These are phyloP conservation scores for Philopedon plagiatum DNA, from an alignment of 2,888 invertebrate genomes.

Conservation along the genomic window DNA sequence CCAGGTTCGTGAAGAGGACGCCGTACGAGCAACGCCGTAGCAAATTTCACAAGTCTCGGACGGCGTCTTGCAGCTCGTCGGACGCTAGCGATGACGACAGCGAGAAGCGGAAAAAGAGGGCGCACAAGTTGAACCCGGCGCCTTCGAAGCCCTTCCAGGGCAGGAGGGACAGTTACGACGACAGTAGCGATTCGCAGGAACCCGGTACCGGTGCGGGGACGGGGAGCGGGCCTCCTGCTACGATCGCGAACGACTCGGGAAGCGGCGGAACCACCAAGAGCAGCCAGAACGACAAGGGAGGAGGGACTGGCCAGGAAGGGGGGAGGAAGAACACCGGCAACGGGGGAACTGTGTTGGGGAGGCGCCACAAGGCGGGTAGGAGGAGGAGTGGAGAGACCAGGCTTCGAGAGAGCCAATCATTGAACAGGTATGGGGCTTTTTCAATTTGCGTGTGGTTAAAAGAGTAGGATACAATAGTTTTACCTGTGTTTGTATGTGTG, in stretches of 20 bases:
- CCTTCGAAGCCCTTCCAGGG: conserved; percentile 62
- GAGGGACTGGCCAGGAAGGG: conserved; percentile 58
- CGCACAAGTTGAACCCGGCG: conserved; percentile 78
- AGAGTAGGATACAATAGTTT: no score
- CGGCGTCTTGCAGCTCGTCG: conserved; percentile 94
- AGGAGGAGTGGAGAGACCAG: conserved; percentile 76
- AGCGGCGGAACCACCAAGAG: conserved; percentile 25
- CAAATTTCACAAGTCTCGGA: conserved; percentile 80
- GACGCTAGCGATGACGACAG: conserved; percentile 93
- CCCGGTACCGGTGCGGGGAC: conserved; percentile 54
- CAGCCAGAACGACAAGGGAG: conserved; percentile 49
- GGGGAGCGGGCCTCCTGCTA: conserved; percentile 29
- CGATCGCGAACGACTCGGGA: not conserved
- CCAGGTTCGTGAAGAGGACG: conserved; percentile 54
- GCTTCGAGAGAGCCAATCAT: conserved; percentile 85
- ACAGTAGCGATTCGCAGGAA: conserved; percentile 82
- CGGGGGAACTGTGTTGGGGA: conserved; percentile 67
- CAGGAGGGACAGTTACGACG: conserved; percentile 86
- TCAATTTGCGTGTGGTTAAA: no score
- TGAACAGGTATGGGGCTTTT: conserved; percentile 73
- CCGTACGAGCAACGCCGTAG: conserved; percentile 61
- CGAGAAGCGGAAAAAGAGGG: conserved; percentile 85
- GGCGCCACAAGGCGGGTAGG: conserved; percentile 72
- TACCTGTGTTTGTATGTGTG: not conserved
- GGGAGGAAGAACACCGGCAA: conserved; percentile 61